Evolutionary conservation across 1,140 invertebrate genomes (phyloP).

Genomic region (Plectus sambesii): DNA sequence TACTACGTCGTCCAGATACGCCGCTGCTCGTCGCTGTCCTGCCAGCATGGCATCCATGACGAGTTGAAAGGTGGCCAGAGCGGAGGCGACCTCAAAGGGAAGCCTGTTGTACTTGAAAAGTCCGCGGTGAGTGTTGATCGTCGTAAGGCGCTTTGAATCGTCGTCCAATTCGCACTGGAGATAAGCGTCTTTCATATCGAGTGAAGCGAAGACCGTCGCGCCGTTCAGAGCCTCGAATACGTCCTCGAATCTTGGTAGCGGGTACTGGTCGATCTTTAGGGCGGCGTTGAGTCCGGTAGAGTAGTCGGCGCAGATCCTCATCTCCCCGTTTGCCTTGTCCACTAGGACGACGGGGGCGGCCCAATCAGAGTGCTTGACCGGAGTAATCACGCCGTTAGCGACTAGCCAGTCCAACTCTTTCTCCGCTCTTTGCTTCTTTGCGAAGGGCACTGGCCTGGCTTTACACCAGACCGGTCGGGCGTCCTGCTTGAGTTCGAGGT

Average conservation of each 20-base stretch:
- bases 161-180: constrained; percentile 30
- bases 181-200: constrained; percentile 37
- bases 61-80: constrained; percentile 51
- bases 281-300: constrained; percentile 34
- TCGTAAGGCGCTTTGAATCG: constrained; percentile 22
- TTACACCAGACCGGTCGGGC: constrained; percentile 14
- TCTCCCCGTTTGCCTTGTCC: constrained; percentile 41
- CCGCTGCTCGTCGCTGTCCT: constrained; percentile 29
- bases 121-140: constrained; percentile 29
- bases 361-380: constrained; percentile 45
- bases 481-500: constrained; percentile 4
- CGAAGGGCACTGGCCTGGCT: constrained; percentile 12
- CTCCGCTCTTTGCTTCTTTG: constrained; percentile 1
- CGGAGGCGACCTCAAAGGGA: constrained; percentile 50
- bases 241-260: constrained; percentile 37
- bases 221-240: constrained; percentile 29
- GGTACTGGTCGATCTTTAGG: constrained; percentile 23
- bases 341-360: constrained; percentile 48
- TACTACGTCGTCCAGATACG: constrained; percentile 29
- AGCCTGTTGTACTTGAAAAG: constrained; percentile 34
- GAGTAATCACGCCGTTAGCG: constrained; percentile 38
- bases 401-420: constrained; percentile 22
- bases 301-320: constrained; percentile 47
- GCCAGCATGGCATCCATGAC: constrained; percentile 47
- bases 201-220: constrained; percentile 32